Evolutionary conservation across 64 coral and sea anemone genomes (phyloP).

Genomic region (Cladopsammia gracilis): DNA sequence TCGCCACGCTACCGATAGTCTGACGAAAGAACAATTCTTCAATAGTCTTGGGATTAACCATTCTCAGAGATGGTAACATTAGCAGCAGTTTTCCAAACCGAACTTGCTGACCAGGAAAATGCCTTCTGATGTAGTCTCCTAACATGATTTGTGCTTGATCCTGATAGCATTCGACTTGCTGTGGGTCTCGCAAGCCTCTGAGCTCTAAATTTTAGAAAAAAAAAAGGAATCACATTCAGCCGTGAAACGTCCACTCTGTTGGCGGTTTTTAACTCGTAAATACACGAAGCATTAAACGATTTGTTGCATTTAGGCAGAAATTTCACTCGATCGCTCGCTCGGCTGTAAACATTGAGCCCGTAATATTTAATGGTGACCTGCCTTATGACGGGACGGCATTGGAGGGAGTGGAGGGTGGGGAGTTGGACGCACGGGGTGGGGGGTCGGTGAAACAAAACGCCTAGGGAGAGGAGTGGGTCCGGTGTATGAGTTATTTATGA

Average conservation of each 20-base stretch:
- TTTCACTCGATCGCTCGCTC: too few relatives aligned
- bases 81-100: slow-evolving; percentile 97
- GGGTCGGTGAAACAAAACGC: too few relatives aligned
- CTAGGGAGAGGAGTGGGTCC: too few relatives aligned
- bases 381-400: too few relatives aligned
- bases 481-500: too few relatives aligned
- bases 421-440: too few relatives aligned
- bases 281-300: neutral
- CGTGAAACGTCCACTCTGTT: neutral
- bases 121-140: slow-evolving; percentile 93
- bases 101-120: slow-evolving; percentile 97
- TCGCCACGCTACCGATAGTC: slow-evolving; percentile 94
- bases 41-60: slow-evolving; percentile 90
- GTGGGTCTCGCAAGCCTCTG: slow-evolving; percentile 88
- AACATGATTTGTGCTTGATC: slow-evolving; percentile 99
- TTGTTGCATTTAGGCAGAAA: too few relatives aligned
- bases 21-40: slow-evolving; percentile 98
- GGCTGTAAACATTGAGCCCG: too few relatives aligned
- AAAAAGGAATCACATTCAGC: neutral
- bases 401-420: too few relatives aligned
- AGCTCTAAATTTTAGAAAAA: slow-evolving; percentile 62
- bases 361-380: too few relatives aligned
- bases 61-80: slow-evolving; percentile 90
- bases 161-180: slow-evolving; percentile 95
- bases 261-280: neutral